These are phyloP conservation scores for Mohoua ochrocephala DNA, from an alignment of 2,113 vertebrate genomes.

Conservation along the genomic window DNA sequence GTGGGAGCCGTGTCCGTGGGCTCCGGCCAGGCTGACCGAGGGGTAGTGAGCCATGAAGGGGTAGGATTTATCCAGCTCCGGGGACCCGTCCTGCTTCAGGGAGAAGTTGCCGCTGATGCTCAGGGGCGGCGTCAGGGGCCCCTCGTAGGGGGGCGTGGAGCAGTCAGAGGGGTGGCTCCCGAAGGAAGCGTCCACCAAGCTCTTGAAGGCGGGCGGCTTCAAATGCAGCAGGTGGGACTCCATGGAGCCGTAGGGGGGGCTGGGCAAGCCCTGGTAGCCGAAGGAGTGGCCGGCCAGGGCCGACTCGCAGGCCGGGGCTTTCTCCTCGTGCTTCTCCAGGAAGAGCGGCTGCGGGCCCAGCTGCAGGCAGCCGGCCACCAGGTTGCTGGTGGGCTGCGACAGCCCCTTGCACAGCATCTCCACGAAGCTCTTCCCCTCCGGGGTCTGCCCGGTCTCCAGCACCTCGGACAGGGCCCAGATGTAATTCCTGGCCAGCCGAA, in stretches of 20 bases:
- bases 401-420: conserved; percentile 98
- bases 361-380: conserved; percentile 94
- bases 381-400: conserved; percentile 95
- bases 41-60: conserved; percentile 72
- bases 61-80: conserved; percentile 87
- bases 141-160: conserved; percentile 88
- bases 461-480: conserved; percentile 98
- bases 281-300: conserved; percentile 68
- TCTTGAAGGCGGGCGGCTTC: conserved; percentile 82
- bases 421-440: conserved; percentile 87
- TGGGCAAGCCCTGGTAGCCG: conserved; percentile 90
- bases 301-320: conserved; percentile 61
- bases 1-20: conserved; percentile 76
- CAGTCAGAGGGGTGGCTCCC: conserved; percentile 81
- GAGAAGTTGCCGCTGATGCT: conserved; percentile 93
- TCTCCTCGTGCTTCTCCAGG: conserved; percentile 85
- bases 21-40: conserved; percentile 67
- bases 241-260: conserved; percentile 91
- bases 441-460: conserved; percentile 86
- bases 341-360: conserved; percentile 77
- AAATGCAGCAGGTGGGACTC: conserved; percentile 89
- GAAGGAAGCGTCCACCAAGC: conserved; percentile 72
- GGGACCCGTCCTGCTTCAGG: conserved; percentile 90
- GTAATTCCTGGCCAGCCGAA: conserved; percentile 92
- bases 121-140: conserved; percentile 89